Conservation (phyloP, 2,888 invertebrate genomes). For the Stratiomys singularior region DNA sequence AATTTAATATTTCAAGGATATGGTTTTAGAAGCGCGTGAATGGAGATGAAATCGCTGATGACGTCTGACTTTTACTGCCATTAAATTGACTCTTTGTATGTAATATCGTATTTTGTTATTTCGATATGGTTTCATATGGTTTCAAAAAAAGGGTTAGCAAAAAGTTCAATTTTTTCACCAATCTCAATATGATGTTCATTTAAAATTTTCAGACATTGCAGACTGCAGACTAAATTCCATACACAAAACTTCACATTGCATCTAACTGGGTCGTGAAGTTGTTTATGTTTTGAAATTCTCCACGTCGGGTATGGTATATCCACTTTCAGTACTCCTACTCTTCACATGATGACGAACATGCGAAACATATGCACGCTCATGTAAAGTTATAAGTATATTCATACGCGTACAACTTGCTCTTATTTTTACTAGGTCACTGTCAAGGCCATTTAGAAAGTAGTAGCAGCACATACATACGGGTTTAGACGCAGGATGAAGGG, state of each 20-base stretch:
- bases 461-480: constrained; percentile 31
- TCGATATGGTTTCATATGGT: too few relatives aligned
- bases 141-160: too few relatives aligned
- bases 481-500: neutral
- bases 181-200: too few relatives aligned
- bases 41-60: too few relatives aligned
- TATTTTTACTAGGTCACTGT: constrained; percentile 57
- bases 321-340: neutral
- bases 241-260: neutral
- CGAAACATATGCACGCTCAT: neutral
- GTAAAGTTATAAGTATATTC: constrained; percentile 2
- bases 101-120: too few relatives aligned
- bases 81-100: too few relatives aligned
- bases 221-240: too few relatives aligned
- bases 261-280: neutral
- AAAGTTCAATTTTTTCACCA: too few relatives aligned
- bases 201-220: too few relatives aligned
- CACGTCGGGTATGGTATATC: neutral
- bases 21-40: too few relatives aligned
- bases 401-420: constrained; percentile 25
- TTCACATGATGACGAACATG: neutral
- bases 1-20: neutral
- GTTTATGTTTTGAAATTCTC: neutral
- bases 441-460: constrained; percentile 55
- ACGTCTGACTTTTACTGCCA: too few relatives aligned